Percentiles rank a stretch among this genome's conserved stretches.
phyloP scores from a whole-genome alignment of 2,888 invertebrate genomes.

The Nudaria mundana region DNA sequence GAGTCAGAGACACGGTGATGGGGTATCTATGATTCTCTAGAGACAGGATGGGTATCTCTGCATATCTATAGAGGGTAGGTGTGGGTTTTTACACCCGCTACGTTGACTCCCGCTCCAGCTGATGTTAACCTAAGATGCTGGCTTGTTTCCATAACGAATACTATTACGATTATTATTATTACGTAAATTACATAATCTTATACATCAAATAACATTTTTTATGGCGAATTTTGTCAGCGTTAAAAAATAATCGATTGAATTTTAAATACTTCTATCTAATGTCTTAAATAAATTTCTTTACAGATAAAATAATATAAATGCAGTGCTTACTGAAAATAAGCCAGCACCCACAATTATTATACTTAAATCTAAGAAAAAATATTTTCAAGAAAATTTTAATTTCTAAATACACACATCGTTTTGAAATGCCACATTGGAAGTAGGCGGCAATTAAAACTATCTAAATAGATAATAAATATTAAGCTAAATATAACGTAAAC shows the following conservation, averaged over 20 bases:
- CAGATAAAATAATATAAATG: conserved; percentile 1
- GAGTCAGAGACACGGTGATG: not conserved
- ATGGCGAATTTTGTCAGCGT: not conserved
- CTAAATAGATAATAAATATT: conserved; percentile 33
- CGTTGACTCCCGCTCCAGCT: conserved; percentile 69
- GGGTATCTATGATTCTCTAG: conserved; percentile 3
- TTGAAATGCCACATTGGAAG: conserved; percentile 33
- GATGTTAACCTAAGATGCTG: conserved; percentile 45
- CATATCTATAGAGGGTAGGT: conserved; percentile 17
- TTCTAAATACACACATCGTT: conserved; percentile 21
- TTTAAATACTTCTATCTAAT: not conserved
- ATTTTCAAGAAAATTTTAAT: conserved; percentile 36
- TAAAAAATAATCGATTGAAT: not conserved
- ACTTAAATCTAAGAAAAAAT: conserved; percentile 42
- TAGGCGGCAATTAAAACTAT: conserved; percentile 24
- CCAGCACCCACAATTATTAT: conserved; percentile 42
- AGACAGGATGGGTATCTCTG: conserved; percentile 8
- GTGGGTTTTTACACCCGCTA: conserved; percentile 42
- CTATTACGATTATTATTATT: too few species aligned
- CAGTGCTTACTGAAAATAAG: conserved; percentile 37
- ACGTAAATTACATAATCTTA: too few species aligned
- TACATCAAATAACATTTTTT: too few species aligned
- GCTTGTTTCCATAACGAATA: conserved; percentile 37
- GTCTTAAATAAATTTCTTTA: too few species aligned
- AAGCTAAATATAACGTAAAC: conserved; percentile 46